Base-by-base conservation (phyloP, 2,888 invertebrate species). In the Andrena haemorrhoa region DNA sequence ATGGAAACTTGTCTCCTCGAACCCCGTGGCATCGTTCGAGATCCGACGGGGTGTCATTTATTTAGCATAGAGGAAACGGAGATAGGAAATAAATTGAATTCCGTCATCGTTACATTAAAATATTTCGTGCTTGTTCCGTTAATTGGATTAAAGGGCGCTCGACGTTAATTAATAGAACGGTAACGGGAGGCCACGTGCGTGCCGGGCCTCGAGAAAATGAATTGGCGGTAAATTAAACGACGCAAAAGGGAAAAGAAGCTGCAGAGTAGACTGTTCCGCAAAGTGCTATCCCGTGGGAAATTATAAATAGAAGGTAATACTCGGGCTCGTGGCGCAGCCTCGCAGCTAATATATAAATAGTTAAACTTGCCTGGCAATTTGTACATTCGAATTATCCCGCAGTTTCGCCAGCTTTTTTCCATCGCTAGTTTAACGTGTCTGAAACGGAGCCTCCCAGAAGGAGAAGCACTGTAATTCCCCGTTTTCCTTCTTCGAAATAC, bases 281-380 rank as follows among this genome's bases (percentile, higher is more conserved):
- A 65, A 78, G 31, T 31, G 66, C 26, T 31, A 35, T 68, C 83
- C 78, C 82, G 10, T 65, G 83, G 82, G 83, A 83, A 83, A 83
- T 83, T 83, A 83, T 83, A 83, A 83, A 83, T 82, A 82, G 82
- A 68, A 71, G 66, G 71, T 66, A 74, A 77, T 83, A 77, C 70
- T 16, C 12, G 23, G 31, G 2, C 23, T 10, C 56, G 51, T 26
- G 20, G 58, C 12, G 56, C 29, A 20, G 41, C 53, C 10, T 6
- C 29, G 70, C 51, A 61, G 35, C 33, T 79, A 78, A 82, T 72
- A 73, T 69, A 70, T 65, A 82, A 83, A 82, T 82, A 82, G 74
- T 83, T 79, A 60, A 83, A 75, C 58, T 26, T 5, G 20, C 20
- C 71, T 29, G 16, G 64, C 35, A 53, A 78, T 69, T 69, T 71